Base-by-base conservation (phyloP, 2,888 invertebrate species). In the Campaea margaritaria region DNA sequence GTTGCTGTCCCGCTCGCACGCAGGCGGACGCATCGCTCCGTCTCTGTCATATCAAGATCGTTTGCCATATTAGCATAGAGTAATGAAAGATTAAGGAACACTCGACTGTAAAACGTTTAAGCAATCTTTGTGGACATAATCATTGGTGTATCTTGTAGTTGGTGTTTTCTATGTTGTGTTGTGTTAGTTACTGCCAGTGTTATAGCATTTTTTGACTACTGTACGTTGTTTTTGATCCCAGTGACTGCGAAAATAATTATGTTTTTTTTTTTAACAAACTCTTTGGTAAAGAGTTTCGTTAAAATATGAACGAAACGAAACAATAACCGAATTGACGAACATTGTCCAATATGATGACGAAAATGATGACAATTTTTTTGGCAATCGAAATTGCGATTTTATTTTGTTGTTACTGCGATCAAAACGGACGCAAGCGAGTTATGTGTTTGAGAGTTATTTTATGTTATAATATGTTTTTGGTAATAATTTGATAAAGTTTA, bases 51-150 rank as follows among this genome's bases (percentile, higher is more conserved):
- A 89, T 89, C 89, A 89, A 76, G 81, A 84, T 85, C 79, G 85
- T 88, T 89, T 90, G 91, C 90, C 91, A 91, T 91, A 90, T 87
- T 91, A 91, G 90, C 75, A 79, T 87, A 87, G 80, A 73, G 69
- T 74, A 73, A 73, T 64, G 63, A 75, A 76, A 73, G 70, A 65
- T 69, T 67, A 74, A 77, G 31, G 74, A 75, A 75, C 60, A 55
- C 60, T 61, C 74, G 79, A 80, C 79, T 83, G 78, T 83, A 79
- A 74, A 74, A 78, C 72, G 68, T 70, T 75, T 79, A 85, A 89
- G 87, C 88, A 86, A 89, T 88, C 75, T 80, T 55, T 39, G 36
- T 56, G 76, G 76, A 89, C 88, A 87, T 89, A 86, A 87, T 89
- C 88, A 87, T 88, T 73, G 82, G 78, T 88, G 88, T 89, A 71